Base-by-base conservation (phyloP, 2,797 vertebrate species). In the Chrysocyon brachyurus region DNA sequence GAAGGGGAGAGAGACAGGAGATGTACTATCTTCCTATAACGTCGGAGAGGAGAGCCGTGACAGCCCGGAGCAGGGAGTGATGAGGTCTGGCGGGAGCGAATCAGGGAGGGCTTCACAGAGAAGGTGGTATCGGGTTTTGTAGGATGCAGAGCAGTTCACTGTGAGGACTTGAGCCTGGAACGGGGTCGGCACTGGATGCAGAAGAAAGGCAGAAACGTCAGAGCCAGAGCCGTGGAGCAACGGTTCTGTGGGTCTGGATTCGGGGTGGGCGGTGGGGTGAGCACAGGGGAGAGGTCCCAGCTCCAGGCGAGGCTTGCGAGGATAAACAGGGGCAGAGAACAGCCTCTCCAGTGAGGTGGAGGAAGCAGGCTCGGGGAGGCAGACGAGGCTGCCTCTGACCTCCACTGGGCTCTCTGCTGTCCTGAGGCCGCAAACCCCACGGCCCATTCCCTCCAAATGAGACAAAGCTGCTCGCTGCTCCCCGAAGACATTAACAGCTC, bases 271-370 rank as follows among this genome's bases (percentile, higher is more conserved):
- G 52, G 26, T 2, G 26, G 2, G 36, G 52, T 15, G 6, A 56
- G 36, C 6, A 9, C 3, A 2, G 0, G 1, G 17, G 2, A 15
- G 6, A 24, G n/a, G 49, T n/a, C 36, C 70, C 57, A 49, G n/a
- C 46, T 49, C 46, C 66, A 46, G 66, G 33, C 12, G 64, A 94
- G 78, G 52, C 33, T 87, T 11, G 31, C 24, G 64, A 66, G 88
- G 91, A 59, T 19, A 28, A 24, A 9, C 57, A 14, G 84, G 78
- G 66, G 36, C 66, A 59, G 54, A 85, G 82, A 64, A 56, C 28
- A 19, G 5, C 28, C 5, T 64, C 66, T 90, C 49, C 64, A 2
- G 16, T 36, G 14, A 5, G 33, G 21, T 1, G 2, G 31, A 56
- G 66, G 52, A 83, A 79, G 56, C 36, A 78, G 73, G 24, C 79